Evolutionary conservation across 2,888 invertebrate genomes (phyloP), one percentile per base, ranked within the genome.

Genomic region (Camponotus fellah): DNA sequence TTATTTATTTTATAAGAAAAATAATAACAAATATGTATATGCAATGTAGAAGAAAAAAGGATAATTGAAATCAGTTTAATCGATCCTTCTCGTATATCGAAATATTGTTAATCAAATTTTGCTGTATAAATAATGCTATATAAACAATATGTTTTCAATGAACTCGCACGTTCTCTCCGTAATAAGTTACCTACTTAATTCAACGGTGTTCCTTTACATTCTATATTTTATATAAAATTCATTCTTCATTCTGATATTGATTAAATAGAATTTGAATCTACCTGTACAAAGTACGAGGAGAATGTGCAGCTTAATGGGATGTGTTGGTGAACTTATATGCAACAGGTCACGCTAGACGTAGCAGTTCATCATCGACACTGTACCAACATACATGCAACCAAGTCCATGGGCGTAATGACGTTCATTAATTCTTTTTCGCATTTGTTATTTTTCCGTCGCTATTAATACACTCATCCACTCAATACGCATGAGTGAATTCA

Each of bases 351-450:
- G 90, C 87, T 89, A 88, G 89, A 86, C 84, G 89, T 87, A 91
- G 89, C 90, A 88, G 91, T 91, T 91, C 91, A 92, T 92, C 90
- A 90, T 90, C 86, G 90, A 88, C 90, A 88, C 83, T 85, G 86
- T 85, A 83, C 85, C 79, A 86, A 87, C 88, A 85, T 85, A 85
- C 83, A 88, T 88, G 88, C 86, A 82, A 34, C 83, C 71, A 80
- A 85, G 82, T 82, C 68, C 75, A 66, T 64, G 76, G 83, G 82
- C 82, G 84, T 89, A 91, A 91, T 87, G 84, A 84, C 79, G 66
- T 49, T 79, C 86, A 83, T 85, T 88, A 85, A 87, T 85, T 87
- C 65, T 82, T 84, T 86, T 74, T 87, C 83, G 56, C 56, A 87
- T 87, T 84, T 66, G 82, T 65, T 66, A 69, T 75, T 89, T 85